Percentiles rank a stretch among this genome's conserved stretches.
Evolutionary conservation across 2,113 vertebrate species (phyloP).

Genomic region (Leptobrachium ailaonicum): DNA sequence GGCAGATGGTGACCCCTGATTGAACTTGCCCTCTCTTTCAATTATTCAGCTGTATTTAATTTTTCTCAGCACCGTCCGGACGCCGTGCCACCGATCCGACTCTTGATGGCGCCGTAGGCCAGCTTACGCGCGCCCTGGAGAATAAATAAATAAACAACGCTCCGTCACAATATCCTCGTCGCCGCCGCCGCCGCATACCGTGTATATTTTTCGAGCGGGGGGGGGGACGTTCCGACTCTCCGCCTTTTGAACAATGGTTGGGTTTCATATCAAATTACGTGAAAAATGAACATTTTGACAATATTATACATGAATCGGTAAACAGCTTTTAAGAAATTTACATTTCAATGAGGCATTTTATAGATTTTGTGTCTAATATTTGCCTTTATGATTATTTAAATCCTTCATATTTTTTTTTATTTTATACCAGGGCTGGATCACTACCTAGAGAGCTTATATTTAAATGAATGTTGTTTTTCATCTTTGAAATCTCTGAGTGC

Average conservation of each 20-base stretch:
- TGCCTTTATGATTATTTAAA: slow-evolving; percentile 43
- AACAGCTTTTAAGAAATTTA: slow-evolving; percentile 50
- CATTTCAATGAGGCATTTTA: slow-evolving; percentile 49
- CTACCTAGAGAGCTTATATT: slow-evolving; percentile 37
- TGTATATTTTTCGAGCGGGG: not conserved
- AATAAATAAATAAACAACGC: not conserved
- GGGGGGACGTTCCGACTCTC: slow-evolving; percentile 49
- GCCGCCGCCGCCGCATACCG: slow-evolving; percentile 1
- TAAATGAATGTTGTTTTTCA: slow-evolving; percentile 34
- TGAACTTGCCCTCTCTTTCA: slow-evolving; percentile 82
- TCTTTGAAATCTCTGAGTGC: slow-evolving; percentile 14
- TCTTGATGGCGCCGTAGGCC: slow-evolving; percentile 79
- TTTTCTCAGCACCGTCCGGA: slow-evolving; percentile 61
- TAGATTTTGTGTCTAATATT: slow-evolving; percentile 49
- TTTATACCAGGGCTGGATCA: not conserved
- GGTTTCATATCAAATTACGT: slow-evolving; percentile 51
- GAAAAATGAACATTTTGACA: slow-evolving; percentile 46
- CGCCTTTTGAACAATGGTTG: slow-evolving; percentile 57
- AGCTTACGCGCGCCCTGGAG: slow-evolving; percentile 51
- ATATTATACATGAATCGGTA: slow-evolving; percentile 44
- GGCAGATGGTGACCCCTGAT: slow-evolving; percentile 89
- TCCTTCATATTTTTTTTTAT: slow-evolving; percentile 27
- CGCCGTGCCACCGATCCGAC: slow-evolving; percentile 45
- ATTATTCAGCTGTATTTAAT: slow-evolving; percentile 88
- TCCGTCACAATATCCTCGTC: slow-evolving; percentile 18